Percentiles rank a stretch among this genome's conserved stretches.
Evolutionary conservation across 2,888 invertebrate species (phyloP).

Genomic region (Phania funesta): DNA sequence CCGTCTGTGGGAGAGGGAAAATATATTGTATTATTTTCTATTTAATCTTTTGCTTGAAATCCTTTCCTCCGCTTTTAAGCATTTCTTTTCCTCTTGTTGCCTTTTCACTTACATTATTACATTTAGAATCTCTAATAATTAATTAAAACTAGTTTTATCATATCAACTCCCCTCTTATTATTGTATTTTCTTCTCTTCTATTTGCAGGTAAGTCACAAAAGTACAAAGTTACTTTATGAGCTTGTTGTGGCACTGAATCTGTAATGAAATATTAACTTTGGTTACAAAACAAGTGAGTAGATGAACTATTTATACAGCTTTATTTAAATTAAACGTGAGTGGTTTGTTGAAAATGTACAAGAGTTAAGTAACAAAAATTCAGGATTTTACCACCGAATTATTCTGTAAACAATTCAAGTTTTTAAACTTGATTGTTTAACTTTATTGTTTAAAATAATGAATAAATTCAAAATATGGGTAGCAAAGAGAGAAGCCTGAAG

Average conservation of each 20-base stretch:
- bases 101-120: constrained; percentile 1
- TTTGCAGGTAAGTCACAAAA: constrained; percentile 57
- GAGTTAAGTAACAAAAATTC: not conserved
- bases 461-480: too few species aligned
- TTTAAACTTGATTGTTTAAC: too few species aligned
- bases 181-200: constrained; percentile 19
- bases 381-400: not conserved
- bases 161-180: not conserved
- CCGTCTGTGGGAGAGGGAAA: not conserved
- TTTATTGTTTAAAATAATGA: too few species aligned
- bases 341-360: not conserved
- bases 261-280: constrained; percentile 6
- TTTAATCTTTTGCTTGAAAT: not conserved
- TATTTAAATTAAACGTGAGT: not conserved
- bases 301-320: constrained; percentile 1
- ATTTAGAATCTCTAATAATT: constrained; percentile 39
- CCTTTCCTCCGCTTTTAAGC: not conserved
- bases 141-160: constrained; percentile 54
- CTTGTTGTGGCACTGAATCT: not conserved
- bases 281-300: constrained; percentile 17
- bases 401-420: not conserved
- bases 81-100: not conserved
- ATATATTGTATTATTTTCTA: not conserved
- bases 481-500: too few species aligned
- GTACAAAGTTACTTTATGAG: not conserved